Evolutionary conservation across 2,797 vertebrate genomes (phyloP).

Genomic region (Coregonus ussuriensis): DNA sequence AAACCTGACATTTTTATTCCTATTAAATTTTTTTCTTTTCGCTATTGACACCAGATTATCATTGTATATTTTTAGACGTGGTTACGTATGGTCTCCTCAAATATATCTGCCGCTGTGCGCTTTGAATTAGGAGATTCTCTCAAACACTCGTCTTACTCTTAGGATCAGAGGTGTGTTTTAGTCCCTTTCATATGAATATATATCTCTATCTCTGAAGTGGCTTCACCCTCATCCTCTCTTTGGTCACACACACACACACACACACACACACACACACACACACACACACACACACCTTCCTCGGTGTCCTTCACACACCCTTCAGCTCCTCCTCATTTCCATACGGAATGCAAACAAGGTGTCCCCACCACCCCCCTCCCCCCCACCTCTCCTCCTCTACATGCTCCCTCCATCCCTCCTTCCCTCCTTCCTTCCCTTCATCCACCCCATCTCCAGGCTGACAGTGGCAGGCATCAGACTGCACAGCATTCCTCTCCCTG

Average conservation of each 20-base stretch:
- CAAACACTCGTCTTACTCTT: not conserved
- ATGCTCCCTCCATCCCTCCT: constrained; percentile 22
- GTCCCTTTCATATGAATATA: not conserved
- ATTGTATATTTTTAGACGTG: not conserved
- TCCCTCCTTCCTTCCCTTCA: constrained; percentile 1
- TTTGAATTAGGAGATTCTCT: not conserved
- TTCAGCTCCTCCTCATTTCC: constrained; percentile 78
- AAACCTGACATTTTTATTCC: no score
- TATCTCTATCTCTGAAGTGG: not conserved
- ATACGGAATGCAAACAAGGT: constrained; percentile 76
- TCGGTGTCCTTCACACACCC: constrained; percentile 77
- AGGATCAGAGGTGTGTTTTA: not conserved
- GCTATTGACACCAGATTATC: not conserved
- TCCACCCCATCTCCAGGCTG: constrained; percentile 18
- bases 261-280: not conserved
- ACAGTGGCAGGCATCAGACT: constrained; percentile 33
- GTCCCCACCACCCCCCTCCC: constrained; percentile 37
- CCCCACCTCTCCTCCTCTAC: not conserved
- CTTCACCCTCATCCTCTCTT: not conserved
- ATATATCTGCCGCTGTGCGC: no score
- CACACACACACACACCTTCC: not conserved
- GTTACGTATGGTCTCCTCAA: not conserved
- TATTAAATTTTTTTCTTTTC: not conserved
- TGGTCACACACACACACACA: not conserved
- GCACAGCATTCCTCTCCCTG: constrained; percentile 2